Base-by-base conservation (phyloP, 2,113 vertebrate species). In the Cryptomyrus ogoouensis region DNA sequence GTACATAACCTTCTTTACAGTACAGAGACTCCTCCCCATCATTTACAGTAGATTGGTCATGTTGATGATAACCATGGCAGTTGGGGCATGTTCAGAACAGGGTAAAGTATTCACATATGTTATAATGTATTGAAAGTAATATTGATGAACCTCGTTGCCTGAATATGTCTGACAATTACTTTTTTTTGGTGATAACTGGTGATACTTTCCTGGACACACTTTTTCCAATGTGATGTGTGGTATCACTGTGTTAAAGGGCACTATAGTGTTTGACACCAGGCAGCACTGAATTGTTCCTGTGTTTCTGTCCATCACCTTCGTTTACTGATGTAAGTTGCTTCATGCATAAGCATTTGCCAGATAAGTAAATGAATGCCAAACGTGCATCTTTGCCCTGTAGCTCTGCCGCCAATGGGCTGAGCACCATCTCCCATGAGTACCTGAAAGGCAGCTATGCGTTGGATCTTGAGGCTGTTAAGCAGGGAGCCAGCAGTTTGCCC, bases 371-470 rank as follows among this genome's bases (percentile, higher is more conserved):
- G 6, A 80, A 42, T 2, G 15, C 0, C n/a, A 87, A 12, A 35
- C 15, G 3, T 31, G 7, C 13, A 2, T 49, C 31, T 27, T 17
- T 42, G 5, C 77, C 90, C 47, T 31, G 93, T 88, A 5, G 47
- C 89, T 96, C 96, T 66, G 93, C 96, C 39, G 94, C 96, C 70
- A 99, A 99, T 2, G 98, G 98, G 19, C 95, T 98, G 90, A 98
- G 96, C 94, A 97, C 96, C 70, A 94, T 99, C 74, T 99, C 98
- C 1, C 98, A 99, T 0, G 98, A 99, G 92, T 99, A 99, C 93
- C 96, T 99, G 95, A 98, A 97, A 93, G 97, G 97, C 88, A 99
- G 97, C 95, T 99, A 99, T 0, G 96, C 96, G 17, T 94, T 99
- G 94, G 98, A 99, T 91, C 96, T 99, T 66, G 98, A 99, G 91